These are phyloP conservation scores for Cenopis cana DNA, from an alignment of 2,888 invertebrate species.

Conservation along the genomic window DNA sequence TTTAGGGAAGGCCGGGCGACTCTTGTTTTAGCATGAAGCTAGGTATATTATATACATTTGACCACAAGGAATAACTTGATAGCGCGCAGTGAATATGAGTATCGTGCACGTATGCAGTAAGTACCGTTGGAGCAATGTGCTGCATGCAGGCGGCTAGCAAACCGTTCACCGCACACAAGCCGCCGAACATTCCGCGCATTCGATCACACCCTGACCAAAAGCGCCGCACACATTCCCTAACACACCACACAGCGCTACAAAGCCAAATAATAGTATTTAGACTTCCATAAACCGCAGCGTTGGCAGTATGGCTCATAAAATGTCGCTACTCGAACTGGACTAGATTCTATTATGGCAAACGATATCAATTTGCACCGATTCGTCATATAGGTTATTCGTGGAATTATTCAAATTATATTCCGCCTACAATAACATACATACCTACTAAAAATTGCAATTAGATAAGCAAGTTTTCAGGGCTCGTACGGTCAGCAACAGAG, in stretches of 20 bases:
- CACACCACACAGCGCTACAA: constrained; percentile 40
- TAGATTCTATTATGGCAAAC: neutral
- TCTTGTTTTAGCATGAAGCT: neutral
- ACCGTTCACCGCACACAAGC: constrained; percentile 45
- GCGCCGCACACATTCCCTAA: constrained; percentile 52
- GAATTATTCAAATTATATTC: neutral
- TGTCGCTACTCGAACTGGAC: neutral
- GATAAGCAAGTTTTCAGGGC: too few species aligned
- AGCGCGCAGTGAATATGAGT: constrained; percentile 9
- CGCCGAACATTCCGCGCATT: constrained; percentile 58
- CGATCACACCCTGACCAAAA: constrained; percentile 54
- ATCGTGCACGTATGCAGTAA: constrained; percentile 42
- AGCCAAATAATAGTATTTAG: neutral
- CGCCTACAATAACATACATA: neutral
- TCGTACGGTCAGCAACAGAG: too few species aligned
- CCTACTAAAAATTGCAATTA: constrained; percentile 20
- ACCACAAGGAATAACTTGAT: constrained; percentile 16
- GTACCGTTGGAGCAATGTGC: constrained; percentile 54
- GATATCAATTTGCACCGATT: neutral
- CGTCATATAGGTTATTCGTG: neutral
- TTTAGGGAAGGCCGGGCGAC: neutral
- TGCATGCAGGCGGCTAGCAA: constrained; percentile 48
- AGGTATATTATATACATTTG: too few species aligned
- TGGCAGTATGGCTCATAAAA: neutral
- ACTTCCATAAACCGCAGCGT: neutral